phyloP scores from a whole-genome alignment of 2,888 invertebrate species.

The Patella caerulea region DNA sequence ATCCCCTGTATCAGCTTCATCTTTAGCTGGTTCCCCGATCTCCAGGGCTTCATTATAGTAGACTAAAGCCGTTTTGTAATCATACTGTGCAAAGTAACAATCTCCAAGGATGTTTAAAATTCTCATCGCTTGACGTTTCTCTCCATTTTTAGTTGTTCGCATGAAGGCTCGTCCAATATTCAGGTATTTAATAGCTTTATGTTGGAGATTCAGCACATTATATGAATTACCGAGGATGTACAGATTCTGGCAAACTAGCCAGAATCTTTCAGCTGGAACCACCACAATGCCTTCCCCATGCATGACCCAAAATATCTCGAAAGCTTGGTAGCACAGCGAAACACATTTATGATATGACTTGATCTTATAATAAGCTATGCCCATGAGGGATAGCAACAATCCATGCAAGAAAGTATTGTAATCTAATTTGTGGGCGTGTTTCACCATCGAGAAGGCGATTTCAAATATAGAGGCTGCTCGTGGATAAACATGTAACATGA shows the following conservation, averaged over 20 bases:
- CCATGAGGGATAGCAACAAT: conserved; percentile 64
- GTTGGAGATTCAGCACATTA: conserved; percentile 62
- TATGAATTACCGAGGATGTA: conserved; percentile 69
- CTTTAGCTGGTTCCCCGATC: conserved; percentile 46
- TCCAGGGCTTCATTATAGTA: conserved; percentile 68
- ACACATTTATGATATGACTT: conserved; percentile 68
- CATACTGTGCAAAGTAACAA: conserved; percentile 66
- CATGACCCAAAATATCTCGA: conserved; percentile 65
- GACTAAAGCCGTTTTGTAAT: conserved; percentile 62
- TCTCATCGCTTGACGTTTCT: conserved; percentile 61
- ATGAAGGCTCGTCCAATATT: conserved; percentile 61
- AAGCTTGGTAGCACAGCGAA: conserved; percentile 66
- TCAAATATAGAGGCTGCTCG: conserved; percentile 68
- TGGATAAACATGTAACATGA: conserved; percentile 67
- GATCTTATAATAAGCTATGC: conserved; percentile 66
- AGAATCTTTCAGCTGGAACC: conserved; percentile 64
- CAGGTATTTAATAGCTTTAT: conserved; percentile 67
- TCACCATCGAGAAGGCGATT: conserved; percentile 65
- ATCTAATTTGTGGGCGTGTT: conserved; percentile 59
- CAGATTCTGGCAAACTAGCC: conserved; percentile 68
- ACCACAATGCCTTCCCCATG: conserved; percentile 61
- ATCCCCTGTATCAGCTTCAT: neutral
- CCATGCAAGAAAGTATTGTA: conserved; percentile 60
- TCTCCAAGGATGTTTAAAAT: conserved; percentile 66
- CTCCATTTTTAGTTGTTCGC: conserved; percentile 50